Base-by-base conservation (phyloP, 2,888 invertebrate species). In the Kuschelorhynchus macadamiae region DNA sequence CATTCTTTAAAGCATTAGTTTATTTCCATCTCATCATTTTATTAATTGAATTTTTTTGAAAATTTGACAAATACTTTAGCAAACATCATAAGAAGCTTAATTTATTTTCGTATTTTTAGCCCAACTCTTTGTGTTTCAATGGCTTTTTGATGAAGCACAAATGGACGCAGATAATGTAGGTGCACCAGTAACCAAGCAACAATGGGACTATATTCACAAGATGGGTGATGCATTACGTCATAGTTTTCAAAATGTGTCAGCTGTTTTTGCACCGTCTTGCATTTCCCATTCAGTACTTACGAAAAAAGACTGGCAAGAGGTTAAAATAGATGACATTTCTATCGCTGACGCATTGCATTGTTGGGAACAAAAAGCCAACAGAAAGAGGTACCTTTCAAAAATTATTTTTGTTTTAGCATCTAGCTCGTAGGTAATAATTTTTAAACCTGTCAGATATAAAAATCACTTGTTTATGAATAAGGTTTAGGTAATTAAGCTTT, bases 141-240 rank as follows among this genome's bases (percentile, higher is more conserved):
- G 96, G 90, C 86, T 97, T 52, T 97, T 96, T 82, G 97, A 97
- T 81, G 96, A 96, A 80, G 96, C 96, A 1, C 97, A 97, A 85
- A 91, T 97, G 88, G 91, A 93, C 25, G 95, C 94, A 0, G 95
- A 96, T 81, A 96, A 96, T 77, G 94, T 97, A 1, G 93, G 94
- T 0, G 91, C 94, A 0, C 96, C 96, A 0, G 91, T 94, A 1
- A 92, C 95, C 11, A 92, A 94, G 59, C 91, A 93, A 66, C 96
- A 97, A 78, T 97, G 96, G 96, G 93, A 96, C 77, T 95, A 95
- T 77, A 95, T 97, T 67, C 95, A 96, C 80, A 91, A 92, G 79
- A 93, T 96, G 86, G 96, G 96, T 0, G 91, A 93, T 67, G 92
- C 94, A 21, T 85, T 96, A 66, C 88, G 95, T 25, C 88, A 90